A percentile compares a stretch with the other conserved stretches of the same genome.
Conservation (phyloP, 2,888 invertebrate genomes). For the Iselma pallidipennis region DNA sequence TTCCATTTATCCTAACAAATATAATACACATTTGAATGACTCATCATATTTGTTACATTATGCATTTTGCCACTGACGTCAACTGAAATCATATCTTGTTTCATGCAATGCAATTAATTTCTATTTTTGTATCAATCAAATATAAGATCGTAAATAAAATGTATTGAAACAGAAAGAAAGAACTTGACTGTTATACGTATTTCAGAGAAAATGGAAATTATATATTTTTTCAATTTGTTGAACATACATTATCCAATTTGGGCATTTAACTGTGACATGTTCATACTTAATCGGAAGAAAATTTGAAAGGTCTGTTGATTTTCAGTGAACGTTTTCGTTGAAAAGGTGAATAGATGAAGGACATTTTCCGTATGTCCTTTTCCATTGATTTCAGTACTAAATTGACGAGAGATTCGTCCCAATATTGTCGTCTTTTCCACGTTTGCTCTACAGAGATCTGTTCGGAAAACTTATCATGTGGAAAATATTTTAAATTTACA, state of each 20-base stretch:
- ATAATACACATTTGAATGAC: background rate
- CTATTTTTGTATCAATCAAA: no score
- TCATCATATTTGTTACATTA: background rate
- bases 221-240: no score
- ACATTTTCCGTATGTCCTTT: conserved; percentile 11
- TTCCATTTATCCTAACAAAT: background rate
- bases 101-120: no score
- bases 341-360: conserved; percentile 18
- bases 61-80: background rate
- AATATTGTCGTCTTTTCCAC: conserved; percentile 21
- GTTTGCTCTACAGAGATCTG: conserved; percentile 19
- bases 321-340: background rate
- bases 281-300: conserved; percentile 13
- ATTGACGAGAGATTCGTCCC: conserved; percentile 18
- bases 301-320: conserved; percentile 3
- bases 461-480: conserved; percentile 17
- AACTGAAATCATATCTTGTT: no score
- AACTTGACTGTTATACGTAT: no score
- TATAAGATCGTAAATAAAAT: no score
- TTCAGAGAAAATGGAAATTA: no score
- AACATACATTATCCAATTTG: conserved; percentile 10
- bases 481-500: conserved; percentile 26
- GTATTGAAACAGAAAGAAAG: no score
- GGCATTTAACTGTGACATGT: conserved; percentile 6
- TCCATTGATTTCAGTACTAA: conserved; percentile 11